Conservation (phyloP, 2,797 vertebrate genomes). For the Liparis tanakae region DNA sequence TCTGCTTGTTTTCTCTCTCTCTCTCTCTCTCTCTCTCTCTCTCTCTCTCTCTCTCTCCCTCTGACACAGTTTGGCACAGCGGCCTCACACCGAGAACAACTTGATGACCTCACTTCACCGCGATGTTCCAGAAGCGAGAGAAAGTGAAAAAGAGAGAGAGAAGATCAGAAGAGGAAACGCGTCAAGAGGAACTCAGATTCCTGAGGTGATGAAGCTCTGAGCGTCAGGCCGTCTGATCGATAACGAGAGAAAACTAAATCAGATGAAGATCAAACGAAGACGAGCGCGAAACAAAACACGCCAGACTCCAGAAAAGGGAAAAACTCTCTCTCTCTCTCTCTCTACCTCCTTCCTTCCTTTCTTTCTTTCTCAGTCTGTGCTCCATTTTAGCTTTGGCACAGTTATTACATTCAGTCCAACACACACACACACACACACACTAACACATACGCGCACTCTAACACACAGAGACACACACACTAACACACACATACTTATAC, state of each 20-base stretch:
- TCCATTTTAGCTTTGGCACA: slow-evolving; percentile 49
- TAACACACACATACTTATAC: slow-evolving; percentile 9
- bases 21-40: background rate
- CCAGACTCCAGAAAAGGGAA: slow-evolving; percentile 56
- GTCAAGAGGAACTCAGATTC: too few relatives aligned
- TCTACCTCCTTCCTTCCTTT: slow-evolving; percentile 23
- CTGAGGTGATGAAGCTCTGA: too few relatives aligned
- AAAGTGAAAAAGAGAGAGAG: background rate
- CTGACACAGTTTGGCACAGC: slow-evolving; percentile 68
- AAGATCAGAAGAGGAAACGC: too few relatives aligned
- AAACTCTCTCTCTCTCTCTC: slow-evolving; percentile 3
- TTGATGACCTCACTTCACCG: slow-evolving; percentile 75
- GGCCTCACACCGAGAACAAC: slow-evolving; percentile 66
- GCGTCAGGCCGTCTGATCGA: too few relatives aligned
- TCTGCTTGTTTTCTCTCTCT: background rate
- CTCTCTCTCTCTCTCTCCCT: too few relatives aligned
- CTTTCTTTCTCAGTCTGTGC: slow-evolving; percentile 20
- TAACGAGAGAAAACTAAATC: slow-evolving; percentile 8
- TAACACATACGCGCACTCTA: slow-evolving; percentile 12
- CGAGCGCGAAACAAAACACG: slow-evolving; percentile 29
- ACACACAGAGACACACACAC: slow-evolving; percentile 15
- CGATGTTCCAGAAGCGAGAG: slow-evolving; percentile 70
- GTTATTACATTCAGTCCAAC: slow-evolving; percentile 51
- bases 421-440: slow-evolving; percentile 9
- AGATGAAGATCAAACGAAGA: slow-evolving; percentile 15